Evolutionary conservation across 2,113 vertebrate genomes (phyloP).

Genomic region (Indri indri): DNA sequence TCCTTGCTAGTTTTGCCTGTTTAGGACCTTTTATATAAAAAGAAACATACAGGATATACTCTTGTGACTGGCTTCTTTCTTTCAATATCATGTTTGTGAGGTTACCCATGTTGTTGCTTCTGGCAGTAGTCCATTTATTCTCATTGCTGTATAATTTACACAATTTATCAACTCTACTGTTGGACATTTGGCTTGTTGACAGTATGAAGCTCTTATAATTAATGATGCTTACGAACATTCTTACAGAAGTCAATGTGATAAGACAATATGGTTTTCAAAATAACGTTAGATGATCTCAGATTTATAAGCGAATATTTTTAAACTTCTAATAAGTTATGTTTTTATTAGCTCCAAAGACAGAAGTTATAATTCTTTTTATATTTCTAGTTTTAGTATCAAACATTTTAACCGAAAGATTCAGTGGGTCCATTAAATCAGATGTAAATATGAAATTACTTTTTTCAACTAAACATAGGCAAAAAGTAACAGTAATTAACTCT

Average conservation of each 20-base stretch:
- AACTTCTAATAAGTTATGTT: background rate
- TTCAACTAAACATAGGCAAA: background rate
- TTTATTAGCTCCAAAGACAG: constrained; percentile 1
- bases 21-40: background rate
- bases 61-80: background rate
- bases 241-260: background rate
- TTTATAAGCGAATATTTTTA: background rate
- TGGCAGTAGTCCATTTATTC: background rate
- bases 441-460: constrained; percentile 20
- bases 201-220: background rate
- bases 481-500: background rate
- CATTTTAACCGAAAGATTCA: constrained; percentile 25
- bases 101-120: background rate
- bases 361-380: background rate
- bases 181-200: background rate
- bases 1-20: background rate
- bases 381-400: constrained; percentile 10
- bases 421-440: background rate
- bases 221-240: background rate
- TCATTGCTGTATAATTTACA: background rate
- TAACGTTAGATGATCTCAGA: background rate
- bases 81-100: background rate
- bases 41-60: background rate
- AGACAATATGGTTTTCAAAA: background rate
- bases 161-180: background rate